Evolutionary conservation across 2,888 invertebrate genomes (phyloP).

Genomic region (Caprella mutica): DNA sequence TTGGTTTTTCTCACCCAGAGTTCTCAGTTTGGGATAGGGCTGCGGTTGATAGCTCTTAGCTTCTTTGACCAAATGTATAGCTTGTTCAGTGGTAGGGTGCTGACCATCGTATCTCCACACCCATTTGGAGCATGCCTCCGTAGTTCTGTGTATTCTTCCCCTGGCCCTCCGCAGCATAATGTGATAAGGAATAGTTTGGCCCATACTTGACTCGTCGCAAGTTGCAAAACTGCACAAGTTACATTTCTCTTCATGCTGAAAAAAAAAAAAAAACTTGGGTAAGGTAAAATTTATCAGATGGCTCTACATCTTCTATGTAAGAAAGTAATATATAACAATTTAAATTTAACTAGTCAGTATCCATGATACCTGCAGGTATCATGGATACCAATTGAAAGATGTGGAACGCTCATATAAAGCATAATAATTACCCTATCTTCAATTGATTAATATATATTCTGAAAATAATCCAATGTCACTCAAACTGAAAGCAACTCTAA

Average conservation of each 20-base stretch:
- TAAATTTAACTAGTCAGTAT: no score
- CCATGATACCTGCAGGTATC: no score
- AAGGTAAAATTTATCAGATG: no score
- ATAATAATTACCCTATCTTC: no score
- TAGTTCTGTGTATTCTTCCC: slow-evolving; percentile 60
- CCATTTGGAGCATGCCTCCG: slow-evolving; percentile 65
- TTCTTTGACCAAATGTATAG: slow-evolving; percentile 20
- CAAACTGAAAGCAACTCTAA: no score
- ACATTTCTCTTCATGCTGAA: slow-evolving; percentile 15
- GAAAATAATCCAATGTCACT: no score
- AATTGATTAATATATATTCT: no score
- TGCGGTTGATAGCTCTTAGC: slow-evolving; percentile 15
- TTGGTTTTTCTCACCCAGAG: slow-evolving; percentile 20
- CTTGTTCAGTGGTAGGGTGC: slow-evolving; percentile 40
- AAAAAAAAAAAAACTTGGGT: no score
- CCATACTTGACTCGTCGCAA: background rate
- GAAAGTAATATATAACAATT: no score
- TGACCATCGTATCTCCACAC: slow-evolving; percentile 63
- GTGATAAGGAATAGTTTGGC: background rate
- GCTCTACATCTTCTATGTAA: no score
- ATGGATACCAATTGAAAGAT: no score
- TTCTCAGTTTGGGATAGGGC: slow-evolving; percentile 22
- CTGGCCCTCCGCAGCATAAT: slow-evolving; percentile 61
- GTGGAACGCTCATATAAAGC: no score
- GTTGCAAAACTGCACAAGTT: background rate